Evolutionary conservation across 1,140 invertebrate species (phyloP).

Genomic region (Xylocopa sonorina): DNA sequence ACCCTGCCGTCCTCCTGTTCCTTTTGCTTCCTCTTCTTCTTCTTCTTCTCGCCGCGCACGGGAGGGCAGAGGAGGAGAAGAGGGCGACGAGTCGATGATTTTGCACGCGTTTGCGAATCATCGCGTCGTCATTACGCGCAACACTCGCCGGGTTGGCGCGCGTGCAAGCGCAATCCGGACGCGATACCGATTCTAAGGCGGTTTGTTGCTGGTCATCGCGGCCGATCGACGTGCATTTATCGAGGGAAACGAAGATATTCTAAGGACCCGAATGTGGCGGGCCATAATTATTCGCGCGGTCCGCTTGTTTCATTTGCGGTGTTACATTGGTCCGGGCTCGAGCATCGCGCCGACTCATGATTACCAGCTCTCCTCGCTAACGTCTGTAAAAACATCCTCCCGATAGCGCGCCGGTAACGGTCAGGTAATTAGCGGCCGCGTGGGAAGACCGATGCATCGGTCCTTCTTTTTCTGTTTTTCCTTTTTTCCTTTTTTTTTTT

Average conservation of each 20-base stretch:
- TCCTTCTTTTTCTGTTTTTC: neutral
- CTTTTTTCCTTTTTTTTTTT: neutral
- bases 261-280: neutral
- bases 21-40: neutral
- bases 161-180: conserved; percentile 18
- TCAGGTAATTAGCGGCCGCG: conserved; percentile 47
- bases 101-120: conserved; percentile 56
- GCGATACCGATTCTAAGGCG: neutral
- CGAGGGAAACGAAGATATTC: conserved; percentile 18
- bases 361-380: conserved; percentile 32
- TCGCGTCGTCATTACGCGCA: conserved; percentile 53
- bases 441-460: conserved; percentile 45
- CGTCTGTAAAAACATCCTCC: conserved; percentile 43
- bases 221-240: conserved; percentile 57
- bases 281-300: conserved; percentile 28
- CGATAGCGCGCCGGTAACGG: conserved; percentile 38
- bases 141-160: neutral
- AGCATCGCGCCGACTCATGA: conserved; percentile 41
- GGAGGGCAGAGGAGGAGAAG: neutral
- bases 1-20: neutral
- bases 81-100: conserved; percentile 32
- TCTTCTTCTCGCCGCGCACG: neutral
- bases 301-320: neutral
- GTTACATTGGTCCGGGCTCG: neutral
- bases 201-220: conserved; percentile 57